Conservation (phyloP, 2,888 invertebrate species). For the Gortyna flavago region DNA sequence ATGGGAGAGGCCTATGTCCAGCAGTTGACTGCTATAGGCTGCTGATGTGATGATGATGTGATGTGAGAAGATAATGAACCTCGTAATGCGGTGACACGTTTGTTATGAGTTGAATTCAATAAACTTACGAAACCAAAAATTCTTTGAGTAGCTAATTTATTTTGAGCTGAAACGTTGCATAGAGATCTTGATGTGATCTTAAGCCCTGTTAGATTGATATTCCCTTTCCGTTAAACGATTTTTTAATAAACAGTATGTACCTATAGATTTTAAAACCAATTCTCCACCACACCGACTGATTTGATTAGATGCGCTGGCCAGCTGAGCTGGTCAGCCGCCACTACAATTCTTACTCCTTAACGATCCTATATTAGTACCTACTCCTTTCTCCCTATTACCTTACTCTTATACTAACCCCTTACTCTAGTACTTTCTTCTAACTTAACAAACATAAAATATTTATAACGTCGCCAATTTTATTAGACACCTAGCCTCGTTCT, state of each 20-base stretch:
- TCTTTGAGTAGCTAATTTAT: neutral
- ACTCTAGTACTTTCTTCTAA: neutral
- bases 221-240: neutral
- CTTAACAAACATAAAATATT: slow-evolving; percentile 22
- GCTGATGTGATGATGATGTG: too few species aligned
- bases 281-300: neutral
- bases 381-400: too few species aligned
- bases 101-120: neutral
- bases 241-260: neutral
- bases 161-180: neutral
- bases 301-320: neutral
- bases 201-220: neutral
- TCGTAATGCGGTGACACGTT: too few species aligned
- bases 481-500: slow-evolving; percentile 15
- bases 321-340: neutral
- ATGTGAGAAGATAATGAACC: too few species aligned
- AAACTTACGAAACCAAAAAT: neutral
- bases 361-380: too few species aligned
- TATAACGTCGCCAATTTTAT: slow-evolving; percentile 32
- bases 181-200: neutral
- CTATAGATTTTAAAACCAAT: neutral
- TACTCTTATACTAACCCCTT: too few species aligned
- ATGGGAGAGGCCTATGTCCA: too few species aligned
- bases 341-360: neutral
- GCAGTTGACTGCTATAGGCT: too few species aligned